Evolutionary conservation across 1,140 invertebrate species (phyloP).

Genomic region (Xylocopa sonorina): DNA sequence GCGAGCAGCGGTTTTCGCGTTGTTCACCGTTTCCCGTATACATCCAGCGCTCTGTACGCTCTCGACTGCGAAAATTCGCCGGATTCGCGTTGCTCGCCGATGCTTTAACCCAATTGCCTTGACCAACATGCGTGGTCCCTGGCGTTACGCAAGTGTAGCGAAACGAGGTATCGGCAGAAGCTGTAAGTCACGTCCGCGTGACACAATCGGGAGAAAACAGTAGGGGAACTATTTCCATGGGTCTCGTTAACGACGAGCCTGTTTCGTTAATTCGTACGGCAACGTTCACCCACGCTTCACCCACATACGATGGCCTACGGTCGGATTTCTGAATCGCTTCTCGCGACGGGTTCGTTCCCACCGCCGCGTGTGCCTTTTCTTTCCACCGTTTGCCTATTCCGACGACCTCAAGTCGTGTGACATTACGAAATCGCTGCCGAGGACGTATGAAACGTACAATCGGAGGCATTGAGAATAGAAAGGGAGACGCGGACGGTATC

Average conservation of each 20-base stretch:
- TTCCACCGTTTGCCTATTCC: neutral
- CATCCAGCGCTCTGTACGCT: neutral
- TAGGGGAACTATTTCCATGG: neutral
- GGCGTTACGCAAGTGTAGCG: conserved; percentile 50
- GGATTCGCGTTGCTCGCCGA: conserved; percentile 40
- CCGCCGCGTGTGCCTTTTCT: neutral
- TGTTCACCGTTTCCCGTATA: neutral
- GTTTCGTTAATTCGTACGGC: neutral
- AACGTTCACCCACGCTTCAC: neutral
- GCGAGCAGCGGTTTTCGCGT: neutral
- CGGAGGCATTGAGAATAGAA: too few species aligned
- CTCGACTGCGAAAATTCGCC: conserved; percentile 44
- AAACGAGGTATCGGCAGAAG: conserved; percentile 55
- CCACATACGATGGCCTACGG: neutral
- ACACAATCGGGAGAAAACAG: neutral
- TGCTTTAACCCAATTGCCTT: conserved; percentile 77
- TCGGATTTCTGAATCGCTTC: neutral
- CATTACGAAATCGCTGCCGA: conserved; percentile 4
- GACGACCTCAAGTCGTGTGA: neutral
- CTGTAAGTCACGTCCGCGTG: conserved; percentile 46
- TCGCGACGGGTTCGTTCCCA: neutral
- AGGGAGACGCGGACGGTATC: too few species aligned
- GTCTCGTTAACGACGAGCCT: neutral
- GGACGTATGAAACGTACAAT: neutral
- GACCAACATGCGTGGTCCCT: conserved; percentile 72